phyloP scores from a whole-genome alignment of 23 tunicate genomes.

The Oikopleura vanhoeffeni region DNA sequence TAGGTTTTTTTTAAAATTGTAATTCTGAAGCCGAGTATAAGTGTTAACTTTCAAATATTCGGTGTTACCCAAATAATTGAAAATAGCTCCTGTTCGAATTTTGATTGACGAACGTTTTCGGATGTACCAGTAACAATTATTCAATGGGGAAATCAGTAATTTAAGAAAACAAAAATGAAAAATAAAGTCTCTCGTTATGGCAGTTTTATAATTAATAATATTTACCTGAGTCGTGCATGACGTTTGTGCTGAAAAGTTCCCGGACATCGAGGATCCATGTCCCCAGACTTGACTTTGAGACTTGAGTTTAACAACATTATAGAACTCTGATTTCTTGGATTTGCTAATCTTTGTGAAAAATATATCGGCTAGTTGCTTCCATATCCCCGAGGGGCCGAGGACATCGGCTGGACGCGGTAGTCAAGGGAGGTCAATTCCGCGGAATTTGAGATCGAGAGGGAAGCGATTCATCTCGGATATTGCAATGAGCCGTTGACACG shows the following conservation, averaged over 20 bases:
- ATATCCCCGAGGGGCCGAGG: constrained; percentile 25
- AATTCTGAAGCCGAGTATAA: too few species aligned
- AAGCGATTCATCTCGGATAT: constrained; percentile 49
- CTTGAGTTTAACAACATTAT: constrained; percentile 36
- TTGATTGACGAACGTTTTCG: too few species aligned
- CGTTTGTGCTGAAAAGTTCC: neutral
- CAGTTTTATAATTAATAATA: too few species aligned
- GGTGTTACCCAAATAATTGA: too few species aligned
- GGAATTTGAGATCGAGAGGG: constrained; percentile 41
- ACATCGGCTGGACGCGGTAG: constrained; percentile 13
- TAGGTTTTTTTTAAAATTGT: too few species aligned
- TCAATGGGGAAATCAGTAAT: too few species aligned
- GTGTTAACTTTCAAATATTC: too few species aligned
- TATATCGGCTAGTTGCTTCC: constrained; percentile 52
- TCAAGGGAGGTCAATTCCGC: constrained; percentile 29
- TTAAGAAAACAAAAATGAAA: too few species aligned
- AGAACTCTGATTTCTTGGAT: constrained; percentile 72
- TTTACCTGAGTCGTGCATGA: too few species aligned
- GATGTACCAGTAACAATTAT: too few species aligned
- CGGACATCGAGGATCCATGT: neutral
- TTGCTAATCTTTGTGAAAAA: constrained; percentile 57
- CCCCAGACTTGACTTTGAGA: constrained; percentile 60
- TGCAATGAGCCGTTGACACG: neutral
- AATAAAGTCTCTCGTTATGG: too few species aligned
- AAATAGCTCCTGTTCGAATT: too few species aligned